Evolutionary conservation across 1,140 invertebrate species (phyloP), one percentile per base, ranked within the genome.

Genomic region (Microplitis mediator): DNA sequence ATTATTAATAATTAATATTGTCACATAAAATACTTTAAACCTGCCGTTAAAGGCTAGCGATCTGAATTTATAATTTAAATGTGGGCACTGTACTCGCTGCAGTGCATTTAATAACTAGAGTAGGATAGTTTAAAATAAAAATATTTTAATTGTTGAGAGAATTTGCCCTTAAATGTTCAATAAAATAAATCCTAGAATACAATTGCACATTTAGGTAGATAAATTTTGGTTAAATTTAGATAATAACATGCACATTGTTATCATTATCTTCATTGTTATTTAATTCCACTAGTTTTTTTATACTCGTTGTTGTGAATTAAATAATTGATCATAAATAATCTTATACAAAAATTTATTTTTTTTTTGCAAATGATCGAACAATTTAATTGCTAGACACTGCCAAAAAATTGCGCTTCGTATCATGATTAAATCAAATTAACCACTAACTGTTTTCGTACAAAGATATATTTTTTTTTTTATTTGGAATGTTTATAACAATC

Each of bases 361-460:
- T 6, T 45, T 56, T 58, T 60, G 67, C 23, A 36, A 31, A 65
- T 23, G 23, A 67, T 67, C 11, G 14, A 54, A 9, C 54, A 52
- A 32, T 52, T 67, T 58, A 56, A 34, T 69, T 58, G 67, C 67
- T 69, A 69, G 67, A 69, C 67, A 69, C 67, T 69, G 67, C 67
- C 67, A 69, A 69, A 69, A 36, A 69, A 36, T 39, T n/a, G 60
- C 36, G 35, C 62, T 64, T 64, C 35, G 32, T 39, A 64, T 39
- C 8, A 23, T 35, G n/a, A 14, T 36, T 31, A 16, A 51, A 51
- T 50, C 8, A 4, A 54, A 23, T 61, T 35, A 31, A 61, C 23
- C 4, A 32, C 32, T 34, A 61, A 11, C n/a, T 64, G 23, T 64
- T 34, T 45, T 45, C 39, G 39, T 6, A 45, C 62, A 34, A 36